phyloP scores from a whole-genome alignment of 2,113 vertebrate genomes.

The Salvelinus namaycush region DNA sequence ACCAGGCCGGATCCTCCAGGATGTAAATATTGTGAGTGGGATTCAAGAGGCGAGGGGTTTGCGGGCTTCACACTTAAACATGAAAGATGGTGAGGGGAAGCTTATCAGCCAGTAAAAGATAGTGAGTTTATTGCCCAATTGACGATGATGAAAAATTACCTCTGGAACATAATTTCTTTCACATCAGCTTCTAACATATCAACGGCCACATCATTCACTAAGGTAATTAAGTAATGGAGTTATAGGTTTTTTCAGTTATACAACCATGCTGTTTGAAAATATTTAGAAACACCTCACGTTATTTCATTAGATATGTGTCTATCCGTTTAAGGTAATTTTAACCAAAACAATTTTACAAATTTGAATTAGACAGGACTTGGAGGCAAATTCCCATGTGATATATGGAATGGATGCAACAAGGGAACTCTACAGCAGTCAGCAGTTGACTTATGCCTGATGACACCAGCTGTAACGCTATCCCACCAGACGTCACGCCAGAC shows the following conservation, averaged over 20 bases:
- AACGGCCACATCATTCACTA: not conserved
- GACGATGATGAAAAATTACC: slow-evolving; percentile 58
- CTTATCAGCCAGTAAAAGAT: slow-evolving; percentile 37
- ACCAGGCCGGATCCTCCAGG: slow-evolving; percentile 58
- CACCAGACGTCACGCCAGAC: slow-evolving; percentile 23
- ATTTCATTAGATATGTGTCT: no score
- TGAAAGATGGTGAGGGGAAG: slow-evolving; percentile 37
- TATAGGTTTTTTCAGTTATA: no score
- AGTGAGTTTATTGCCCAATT: slow-evolving; percentile 45
- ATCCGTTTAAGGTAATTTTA: not conserved
- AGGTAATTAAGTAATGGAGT: slow-evolving; percentile 19
- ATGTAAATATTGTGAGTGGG: slow-evolving; percentile 60
- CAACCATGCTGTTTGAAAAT: no score
- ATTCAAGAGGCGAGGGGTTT: slow-evolving; percentile 3
- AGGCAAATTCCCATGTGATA: not conserved
- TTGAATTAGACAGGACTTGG: not conserved
- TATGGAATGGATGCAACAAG: not conserved
- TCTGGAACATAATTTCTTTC: slow-evolving; percentile 25
- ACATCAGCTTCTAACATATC: slow-evolving; percentile 15
- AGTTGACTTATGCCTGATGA: slow-evolving; percentile 12
- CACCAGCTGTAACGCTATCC: slow-evolving; percentile 33
- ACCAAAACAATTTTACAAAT: not conserved
- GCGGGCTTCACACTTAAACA: slow-evolving; percentile 42
- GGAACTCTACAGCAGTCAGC: no score
- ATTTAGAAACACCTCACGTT: no score